Evolutionary conservation across 2,797 vertebrate species (phyloP).

Genomic region (Botia almorhae): DNA sequence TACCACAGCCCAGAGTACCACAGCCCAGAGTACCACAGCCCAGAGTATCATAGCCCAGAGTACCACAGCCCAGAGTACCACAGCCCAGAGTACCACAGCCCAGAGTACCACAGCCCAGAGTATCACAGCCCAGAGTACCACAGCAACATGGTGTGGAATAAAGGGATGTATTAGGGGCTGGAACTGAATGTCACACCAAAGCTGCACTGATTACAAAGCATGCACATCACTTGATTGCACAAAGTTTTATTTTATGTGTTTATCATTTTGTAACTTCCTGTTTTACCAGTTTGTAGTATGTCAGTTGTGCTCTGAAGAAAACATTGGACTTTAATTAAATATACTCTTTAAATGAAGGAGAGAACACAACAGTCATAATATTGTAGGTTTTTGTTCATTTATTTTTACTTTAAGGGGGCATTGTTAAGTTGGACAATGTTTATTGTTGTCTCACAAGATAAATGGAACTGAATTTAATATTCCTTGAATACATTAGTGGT

Average conservation of each 20-base stretch:
- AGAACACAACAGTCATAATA: slow-evolving; percentile 56
- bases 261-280: slow-evolving; percentile 39
- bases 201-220: slow-evolving; percentile 69
- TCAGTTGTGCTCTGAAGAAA: slow-evolving; percentile 28
- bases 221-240: slow-evolving; percentile 9
- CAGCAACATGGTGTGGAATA: slow-evolving; percentile 87
- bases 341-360: slow-evolving; percentile 65
- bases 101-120: too few species aligned
- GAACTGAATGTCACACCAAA: slow-evolving; percentile 74
- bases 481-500: background rate
- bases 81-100: too few species aligned
- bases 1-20: slow-evolving; percentile 70
- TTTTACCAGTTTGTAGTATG: slow-evolving; percentile 9
- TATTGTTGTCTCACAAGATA: slow-evolving; percentile 66
- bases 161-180: slow-evolving; percentile 87
- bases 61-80: too few species aligned
- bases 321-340: slow-evolving; percentile 58
- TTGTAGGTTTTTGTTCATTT: slow-evolving; percentile 52
- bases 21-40: slow-evolving; percentile 53
- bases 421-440: slow-evolving; percentile 55
- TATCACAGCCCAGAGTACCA: too few species aligned
- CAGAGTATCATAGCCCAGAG: slow-evolving; percentile 7
- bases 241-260: slow-evolving; percentile 24
- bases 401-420: slow-evolving; percentile 53
- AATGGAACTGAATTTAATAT: slow-evolving; percentile 45